These are phyloP conservation scores for Lates japonicus DNA, from an alignment of 2,797 vertebrate species.

Conservation along the genomic window DNA sequence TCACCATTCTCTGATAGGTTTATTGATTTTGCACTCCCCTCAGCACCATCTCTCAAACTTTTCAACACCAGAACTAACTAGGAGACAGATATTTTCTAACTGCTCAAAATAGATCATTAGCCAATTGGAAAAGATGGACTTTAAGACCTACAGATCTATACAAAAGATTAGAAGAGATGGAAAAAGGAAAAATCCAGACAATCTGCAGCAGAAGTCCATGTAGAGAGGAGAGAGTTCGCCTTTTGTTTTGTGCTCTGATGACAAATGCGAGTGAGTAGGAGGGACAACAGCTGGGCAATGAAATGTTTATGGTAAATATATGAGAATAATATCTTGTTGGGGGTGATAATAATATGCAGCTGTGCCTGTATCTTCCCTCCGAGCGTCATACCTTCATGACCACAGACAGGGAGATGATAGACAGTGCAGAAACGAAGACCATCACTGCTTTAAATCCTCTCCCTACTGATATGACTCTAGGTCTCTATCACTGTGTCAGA, in stretches of 20 bases:
- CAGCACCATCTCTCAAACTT: constrained; percentile 81
- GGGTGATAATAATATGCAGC: constrained; percentile 66
- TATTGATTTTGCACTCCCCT: constrained; percentile 82
- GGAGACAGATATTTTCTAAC: constrained; percentile 84
- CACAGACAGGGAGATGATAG: constrained; percentile 61
- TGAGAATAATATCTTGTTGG: constrained; percentile 65
- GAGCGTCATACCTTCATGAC: constrained; percentile 48
- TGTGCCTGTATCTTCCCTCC: constrained; percentile 45
- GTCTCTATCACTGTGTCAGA: constrained; percentile 57
- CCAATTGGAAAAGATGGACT: constrained; percentile 79
- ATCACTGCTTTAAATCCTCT: constrained; percentile 57
- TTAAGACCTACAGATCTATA: constrained; percentile 74
- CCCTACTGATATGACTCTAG: constrained; percentile 50
- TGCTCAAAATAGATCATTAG: constrained; percentile 85
- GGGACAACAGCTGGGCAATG: constrained; percentile 59
- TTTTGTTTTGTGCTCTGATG: constrained; percentile 36
- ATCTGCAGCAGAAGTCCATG: constrained; percentile 32
- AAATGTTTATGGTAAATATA: constrained; percentile 70
- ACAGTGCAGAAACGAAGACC: constrained; percentile 27
- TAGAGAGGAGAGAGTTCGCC: constrained; percentile 17
- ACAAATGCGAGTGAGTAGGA: constrained; percentile 50
- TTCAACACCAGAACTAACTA: constrained; percentile 82
- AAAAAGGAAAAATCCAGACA: constrained; percentile 48
- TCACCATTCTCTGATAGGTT: constrained; percentile 79
- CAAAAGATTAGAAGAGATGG: constrained; percentile 67